These are phyloP conservation scores for Choristoneura fumiferana DNA, from an alignment of 1,140 invertebrate species.

Conservation along the genomic window DNA sequence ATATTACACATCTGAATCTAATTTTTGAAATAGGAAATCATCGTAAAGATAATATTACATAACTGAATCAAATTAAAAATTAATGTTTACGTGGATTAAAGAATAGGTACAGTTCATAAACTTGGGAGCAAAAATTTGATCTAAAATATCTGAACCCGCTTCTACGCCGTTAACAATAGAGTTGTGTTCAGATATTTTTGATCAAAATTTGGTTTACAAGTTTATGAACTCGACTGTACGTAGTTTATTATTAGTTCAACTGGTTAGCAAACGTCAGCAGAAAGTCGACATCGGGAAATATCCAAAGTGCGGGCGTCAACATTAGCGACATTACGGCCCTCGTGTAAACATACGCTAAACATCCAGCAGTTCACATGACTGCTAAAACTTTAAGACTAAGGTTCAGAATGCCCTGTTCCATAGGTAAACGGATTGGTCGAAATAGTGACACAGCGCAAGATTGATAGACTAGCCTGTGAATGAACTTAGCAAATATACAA, in stretches of 20 bases:
- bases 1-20: too few relatives aligned
- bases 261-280: slow-evolving; percentile 49
- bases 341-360: slow-evolving; percentile 16
- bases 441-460: slow-evolving; percentile 44
- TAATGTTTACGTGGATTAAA: too few relatives aligned
- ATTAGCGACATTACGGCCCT: slow-evolving; percentile 8
- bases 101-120: too few relatives aligned
- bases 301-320: slow-evolving; percentile 22
- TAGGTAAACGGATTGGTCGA: slow-evolving; percentile 31
- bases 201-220: too few relatives aligned
- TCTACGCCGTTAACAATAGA: too few relatives aligned
- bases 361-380: neutral
- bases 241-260: slow-evolving; percentile 33
- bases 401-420: slow-evolving; percentile 21
- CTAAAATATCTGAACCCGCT: too few relatives aligned
- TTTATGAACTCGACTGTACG: too few relatives aligned
- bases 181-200: too few relatives aligned
- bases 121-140: too few relatives aligned
- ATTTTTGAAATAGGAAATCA: too few relatives aligned
- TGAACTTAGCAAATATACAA: slow-evolving; percentile 53
- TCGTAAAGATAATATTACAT: too few relatives aligned
- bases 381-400: slow-evolving; percentile 25
- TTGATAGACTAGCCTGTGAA: slow-evolving; percentile 62
- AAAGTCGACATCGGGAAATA: slow-evolving; percentile 42
- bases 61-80: too few relatives aligned